Evolutionary conservation across 2,797 vertebrate species (phyloP).

Genomic region (Eulemur coronatus): DNA sequence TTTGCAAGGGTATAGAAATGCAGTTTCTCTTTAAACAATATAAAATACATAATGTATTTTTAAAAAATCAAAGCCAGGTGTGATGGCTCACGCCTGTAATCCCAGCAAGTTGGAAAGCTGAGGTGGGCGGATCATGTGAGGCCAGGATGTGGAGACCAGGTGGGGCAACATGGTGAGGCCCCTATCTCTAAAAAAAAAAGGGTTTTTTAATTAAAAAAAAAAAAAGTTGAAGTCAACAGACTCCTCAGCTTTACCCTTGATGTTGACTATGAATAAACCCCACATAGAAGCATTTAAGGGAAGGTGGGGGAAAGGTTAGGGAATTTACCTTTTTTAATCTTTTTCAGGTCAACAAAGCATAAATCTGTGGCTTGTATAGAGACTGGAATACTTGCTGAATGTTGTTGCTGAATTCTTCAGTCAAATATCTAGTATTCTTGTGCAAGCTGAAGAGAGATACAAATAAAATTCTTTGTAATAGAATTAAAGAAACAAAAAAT

Average conservation of each 20-base stretch:
- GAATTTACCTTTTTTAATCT: background rate
- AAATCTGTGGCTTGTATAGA: background rate
- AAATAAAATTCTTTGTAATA: constrained; percentile 25
- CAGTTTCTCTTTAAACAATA: background rate
- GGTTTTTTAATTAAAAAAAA: too few relatives aligned
- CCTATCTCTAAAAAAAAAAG: background rate
- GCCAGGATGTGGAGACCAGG: background rate
- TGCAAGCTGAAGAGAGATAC: background rate
- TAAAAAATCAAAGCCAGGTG: background rate
- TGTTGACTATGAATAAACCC: background rate
- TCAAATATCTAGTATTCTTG: background rate
- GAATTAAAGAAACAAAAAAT: background rate
- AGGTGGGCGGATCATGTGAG: background rate
- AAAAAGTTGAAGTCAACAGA: background rate
- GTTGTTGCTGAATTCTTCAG: constrained; percentile 9
- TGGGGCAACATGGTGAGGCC: background rate
- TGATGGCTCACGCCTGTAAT: background rate
- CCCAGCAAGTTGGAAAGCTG: background rate
- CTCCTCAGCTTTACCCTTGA: background rate
- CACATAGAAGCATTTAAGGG: background rate
- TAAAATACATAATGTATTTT: background rate
- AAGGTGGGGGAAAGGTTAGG: background rate
- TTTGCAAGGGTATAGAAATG: background rate
- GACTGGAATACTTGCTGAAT: background rate
- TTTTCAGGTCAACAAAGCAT: background rate